Base-by-base conservation (phyloP, 2,888 invertebrate genomes). In the Drosophila siamana region DNA sequence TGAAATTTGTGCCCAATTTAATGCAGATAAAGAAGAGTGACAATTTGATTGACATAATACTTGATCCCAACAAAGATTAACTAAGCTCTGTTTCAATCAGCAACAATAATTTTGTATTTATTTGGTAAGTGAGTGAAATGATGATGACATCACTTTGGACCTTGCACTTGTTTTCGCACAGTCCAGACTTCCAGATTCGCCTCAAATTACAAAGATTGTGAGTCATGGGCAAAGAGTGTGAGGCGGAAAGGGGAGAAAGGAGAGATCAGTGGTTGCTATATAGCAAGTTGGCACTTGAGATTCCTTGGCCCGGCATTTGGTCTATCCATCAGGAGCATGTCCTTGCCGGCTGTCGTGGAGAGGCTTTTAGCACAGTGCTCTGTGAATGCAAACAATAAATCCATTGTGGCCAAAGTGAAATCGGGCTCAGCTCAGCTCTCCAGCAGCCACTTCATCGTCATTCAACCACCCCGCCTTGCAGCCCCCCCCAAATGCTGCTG, bases 341-440 rank as follows among this genome's bases (percentile, higher is more conserved):
- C n/a, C 44, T 8, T 38, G 13, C 7, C 19, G 5, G 11, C 16
- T 15, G 16, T 30, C 13, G 43, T 43, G 9, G 71, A 66, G 77
- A 63, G 73, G 78, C 74, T 74, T 74, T 74, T 77, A 74, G 73
- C 78, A 38, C 78, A 38, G 52, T 46, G 65, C 60, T 41, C n/a
- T 56, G 43, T 54, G 67, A 86, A 69, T 56, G 82, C 71, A 87
- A 83, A 83, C 86, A 83, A 87, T 87, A 87, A 83, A 87, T 83
- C 88, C 83, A 87, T 83, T 87, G 83, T 83, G 83, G 88, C 85
- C 86, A 86, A 88, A 85, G 88, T 81, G 74, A 86, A 85, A 83
- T 83, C 82, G 82, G 83, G 88, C 83, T 85, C 77, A 85, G 86
- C 72, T n/a, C n/a, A n/a, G 66, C 72, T 64, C 77, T 87, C 65